A percentile compares a stretch with the other conserved stretches of the same genome.
Conservation (phyloP, 2,797 vertebrate species). For the Enteromius paludinosus region DNA sequence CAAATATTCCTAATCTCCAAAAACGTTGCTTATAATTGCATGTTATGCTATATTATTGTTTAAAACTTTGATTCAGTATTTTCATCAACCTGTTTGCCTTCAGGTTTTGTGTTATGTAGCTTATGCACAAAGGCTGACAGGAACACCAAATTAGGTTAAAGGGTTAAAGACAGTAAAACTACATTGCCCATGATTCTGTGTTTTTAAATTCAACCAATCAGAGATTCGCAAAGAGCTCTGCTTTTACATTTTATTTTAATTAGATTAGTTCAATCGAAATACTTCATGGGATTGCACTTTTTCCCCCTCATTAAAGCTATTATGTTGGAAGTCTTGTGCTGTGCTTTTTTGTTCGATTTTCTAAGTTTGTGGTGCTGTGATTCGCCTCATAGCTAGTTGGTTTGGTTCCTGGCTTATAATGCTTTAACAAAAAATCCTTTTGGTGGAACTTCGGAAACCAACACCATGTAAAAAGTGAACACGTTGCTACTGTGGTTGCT, state of each 20-base stretch:
- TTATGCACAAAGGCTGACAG: background rate
- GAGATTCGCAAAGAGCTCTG: background rate
- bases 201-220: too few species aligned
- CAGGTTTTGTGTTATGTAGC: background rate
- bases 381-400: background rate
- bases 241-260: background rate
- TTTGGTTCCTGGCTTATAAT: background rate
- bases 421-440: background rate
- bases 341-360: background rate
- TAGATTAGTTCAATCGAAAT: background rate
- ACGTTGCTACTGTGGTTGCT: background rate
- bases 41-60: background rate
- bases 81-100: background rate
- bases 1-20: background rate
- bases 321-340: background rate
- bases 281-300: background rate
- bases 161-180: background rate
- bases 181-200: background rate
- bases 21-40: background rate
- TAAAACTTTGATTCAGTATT: background rate
- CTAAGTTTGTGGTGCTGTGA: background rate
- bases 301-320: background rate
- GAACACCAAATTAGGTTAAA: background rate
- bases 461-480: background rate
- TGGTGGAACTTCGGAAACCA: background rate